These are phyloP conservation scores for Bambusicola thoracicus DNA, from an alignment of 2,113 vertebrate genomes.

Conservation along the genomic window DNA sequence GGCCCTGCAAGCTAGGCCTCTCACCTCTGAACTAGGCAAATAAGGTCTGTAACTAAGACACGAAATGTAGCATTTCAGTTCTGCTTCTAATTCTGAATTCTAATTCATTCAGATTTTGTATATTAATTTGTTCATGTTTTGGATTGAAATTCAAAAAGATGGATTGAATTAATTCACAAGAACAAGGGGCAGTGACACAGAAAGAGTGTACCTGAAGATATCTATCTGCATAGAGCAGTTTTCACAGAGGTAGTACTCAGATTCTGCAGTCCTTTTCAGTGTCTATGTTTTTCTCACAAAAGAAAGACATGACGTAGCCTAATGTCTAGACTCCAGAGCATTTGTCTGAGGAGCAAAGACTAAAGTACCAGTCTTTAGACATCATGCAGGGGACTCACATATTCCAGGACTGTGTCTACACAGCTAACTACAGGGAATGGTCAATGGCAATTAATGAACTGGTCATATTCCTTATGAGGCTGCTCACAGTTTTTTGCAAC, in stretches of 20 bases:
- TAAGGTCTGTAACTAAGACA: neutral
- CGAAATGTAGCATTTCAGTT: neutral
- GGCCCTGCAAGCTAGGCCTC: no score
- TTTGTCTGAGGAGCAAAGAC: neutral
- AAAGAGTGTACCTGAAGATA: neutral
- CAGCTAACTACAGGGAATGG: neutral
- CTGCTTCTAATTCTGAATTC: neutral
- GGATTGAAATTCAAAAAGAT: neutral
- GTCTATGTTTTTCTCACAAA: neutral
- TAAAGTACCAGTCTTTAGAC: neutral
- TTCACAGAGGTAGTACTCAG: neutral
- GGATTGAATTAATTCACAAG: neutral
- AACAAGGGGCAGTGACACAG: neutral
- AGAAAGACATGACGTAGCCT: fast-evolving
- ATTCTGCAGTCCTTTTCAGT: neutral
- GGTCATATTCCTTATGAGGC: neutral
- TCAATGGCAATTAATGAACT: neutral
- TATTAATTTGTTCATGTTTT: neutral
- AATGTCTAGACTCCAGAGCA: neutral
- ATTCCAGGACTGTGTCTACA: neutral
- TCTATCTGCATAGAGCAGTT: neutral
- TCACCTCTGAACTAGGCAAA: neutral
- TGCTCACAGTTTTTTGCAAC: neutral
- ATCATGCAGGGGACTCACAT: neutral
- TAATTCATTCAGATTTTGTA: neutral